phyloP scores from a whole-genome alignment of 2,113 vertebrate genomes.

The Emydura subglobosa region DNA sequence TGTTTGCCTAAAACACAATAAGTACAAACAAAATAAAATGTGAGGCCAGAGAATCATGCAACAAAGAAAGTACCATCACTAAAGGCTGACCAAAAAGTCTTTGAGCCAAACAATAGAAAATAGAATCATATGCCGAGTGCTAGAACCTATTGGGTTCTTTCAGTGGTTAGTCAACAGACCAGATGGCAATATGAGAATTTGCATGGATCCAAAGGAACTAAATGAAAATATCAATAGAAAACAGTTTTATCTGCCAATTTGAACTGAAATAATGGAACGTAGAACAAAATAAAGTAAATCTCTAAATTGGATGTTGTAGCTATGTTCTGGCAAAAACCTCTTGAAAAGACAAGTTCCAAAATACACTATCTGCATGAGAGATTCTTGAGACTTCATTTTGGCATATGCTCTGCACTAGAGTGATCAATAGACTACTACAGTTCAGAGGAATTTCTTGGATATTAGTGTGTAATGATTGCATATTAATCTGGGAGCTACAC shows the following conservation, averaged over 20 bases:
- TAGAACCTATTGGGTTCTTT: constrained; percentile 56
- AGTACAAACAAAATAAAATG: constrained; percentile 37
- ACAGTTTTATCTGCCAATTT: constrained; percentile 72
- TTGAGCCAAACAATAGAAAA: constrained; percentile 60
- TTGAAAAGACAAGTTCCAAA: constrained; percentile 66
- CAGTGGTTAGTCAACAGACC: constrained; percentile 56
- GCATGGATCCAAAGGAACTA: constrained; percentile 67
- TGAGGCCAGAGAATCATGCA: constrained; percentile 30
- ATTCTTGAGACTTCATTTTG: constrained; percentile 70
- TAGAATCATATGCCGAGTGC: constrained; percentile 61
- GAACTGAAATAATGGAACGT: neutral
- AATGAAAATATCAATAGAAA: constrained; percentile 72
- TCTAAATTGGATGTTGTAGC: constrained; percentile 53
- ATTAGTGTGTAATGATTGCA: neutral
- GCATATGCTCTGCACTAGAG: constrained; percentile 69
- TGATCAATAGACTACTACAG: constrained; percentile 66
- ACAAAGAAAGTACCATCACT: constrained; percentile 47
- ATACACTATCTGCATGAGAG: constrained; percentile 73
- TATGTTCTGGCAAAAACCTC: constrained; percentile 51
- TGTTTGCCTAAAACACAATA: constrained; percentile 40
- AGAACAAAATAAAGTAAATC: constrained; percentile 37
- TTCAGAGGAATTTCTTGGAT: constrained; percentile 58
- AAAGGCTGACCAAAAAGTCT: constrained; percentile 45
- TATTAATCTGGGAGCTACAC: neutral
- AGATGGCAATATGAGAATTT: constrained; percentile 65